Evolutionary conservation across 2,888 invertebrate species (phyloP).

Genomic region (Diarsia brunnea): DNA sequence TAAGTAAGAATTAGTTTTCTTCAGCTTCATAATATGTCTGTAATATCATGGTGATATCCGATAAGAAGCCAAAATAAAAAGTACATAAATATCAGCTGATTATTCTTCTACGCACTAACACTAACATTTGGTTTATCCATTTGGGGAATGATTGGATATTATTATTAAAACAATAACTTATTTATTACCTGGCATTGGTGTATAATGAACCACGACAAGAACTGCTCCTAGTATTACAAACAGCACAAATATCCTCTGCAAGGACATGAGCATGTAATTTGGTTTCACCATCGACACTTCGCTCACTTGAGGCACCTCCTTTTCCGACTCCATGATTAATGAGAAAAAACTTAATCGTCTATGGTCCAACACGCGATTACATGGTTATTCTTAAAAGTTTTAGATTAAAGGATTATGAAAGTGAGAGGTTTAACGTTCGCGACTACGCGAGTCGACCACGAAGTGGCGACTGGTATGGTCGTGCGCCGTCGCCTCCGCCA

Average conservation of each 20-base stretch:
- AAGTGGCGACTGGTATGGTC: slow-evolving; percentile 82
- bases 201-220: slow-evolving; percentile 93
- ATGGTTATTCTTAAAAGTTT: slow-evolving; percentile 70
- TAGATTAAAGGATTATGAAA: slow-evolving; percentile 48
- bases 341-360: slow-evolving; percentile 44
- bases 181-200: slow-evolving; percentile 93
- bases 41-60: no score
- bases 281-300: slow-evolving; percentile 81
- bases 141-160: neutral
- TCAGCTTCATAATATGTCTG: neutral
- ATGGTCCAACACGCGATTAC: slow-evolving; percentile 64
- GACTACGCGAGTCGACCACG: slow-evolving; percentile 85
- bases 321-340: slow-evolving; percentile 81
- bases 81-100: slow-evolving; percentile 21
- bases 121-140: no score
- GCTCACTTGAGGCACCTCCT: slow-evolving; percentile 72
- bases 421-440: slow-evolving; percentile 71
- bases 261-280: slow-evolving; percentile 91
- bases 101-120: neutral
- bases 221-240: slow-evolving; percentile 92
- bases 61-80: neutral
- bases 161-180: neutral
- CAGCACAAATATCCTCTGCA: slow-evolving; percentile 92
- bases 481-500: slow-evolving; percentile 62
- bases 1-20: neutral